phyloP scores from a whole-genome alignment of 2,113 vertebrate species.

The Chitala chitala region DNA sequence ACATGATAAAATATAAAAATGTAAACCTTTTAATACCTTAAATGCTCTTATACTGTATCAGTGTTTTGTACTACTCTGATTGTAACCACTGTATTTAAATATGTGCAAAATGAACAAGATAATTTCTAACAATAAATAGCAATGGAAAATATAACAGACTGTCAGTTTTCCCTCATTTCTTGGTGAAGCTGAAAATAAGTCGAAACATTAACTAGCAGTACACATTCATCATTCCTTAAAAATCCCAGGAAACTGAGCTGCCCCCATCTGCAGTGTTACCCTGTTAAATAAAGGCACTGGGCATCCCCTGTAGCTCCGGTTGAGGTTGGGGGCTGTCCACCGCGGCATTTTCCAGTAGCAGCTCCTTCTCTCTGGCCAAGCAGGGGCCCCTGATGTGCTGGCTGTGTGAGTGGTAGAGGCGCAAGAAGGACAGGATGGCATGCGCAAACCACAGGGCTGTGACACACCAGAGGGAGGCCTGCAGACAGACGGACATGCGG shows the following conservation, averaged over 20 bases:
- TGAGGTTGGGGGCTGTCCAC: constrained; percentile 42
- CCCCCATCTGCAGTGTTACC: background rate
- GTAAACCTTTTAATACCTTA: too few species aligned
- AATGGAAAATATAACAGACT: too few species aligned
- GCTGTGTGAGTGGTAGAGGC: constrained; percentile 68
- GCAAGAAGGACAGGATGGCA: constrained; percentile 64
- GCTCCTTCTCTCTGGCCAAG: constrained; percentile 62
- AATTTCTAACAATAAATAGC: constrained; percentile 8
- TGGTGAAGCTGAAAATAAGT: background rate
- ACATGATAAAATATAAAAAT: too few species aligned
- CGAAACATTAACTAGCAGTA: background rate
- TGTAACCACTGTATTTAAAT: too few species aligned
- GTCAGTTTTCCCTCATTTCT: background rate
- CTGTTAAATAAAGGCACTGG: constrained; percentile 48
- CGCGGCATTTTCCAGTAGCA: constrained; percentile 50
- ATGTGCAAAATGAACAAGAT: background rate
- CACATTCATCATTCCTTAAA: background rate
- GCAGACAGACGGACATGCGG: too few species aligned
- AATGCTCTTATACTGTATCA: too few species aligned
- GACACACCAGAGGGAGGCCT: constrained; percentile 64
- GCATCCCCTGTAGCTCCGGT: constrained; percentile 36
- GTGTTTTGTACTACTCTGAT: too few species aligned
- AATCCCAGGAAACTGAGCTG: background rate
- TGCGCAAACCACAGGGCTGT: constrained; percentile 62
- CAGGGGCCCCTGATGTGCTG: constrained; percentile 59